A percentile compares a stretch with the other conserved stretches of the same genome.
phyloP scores from a whole-genome alignment of 2,888 invertebrate species.

The Apoda limacodes region DNA sequence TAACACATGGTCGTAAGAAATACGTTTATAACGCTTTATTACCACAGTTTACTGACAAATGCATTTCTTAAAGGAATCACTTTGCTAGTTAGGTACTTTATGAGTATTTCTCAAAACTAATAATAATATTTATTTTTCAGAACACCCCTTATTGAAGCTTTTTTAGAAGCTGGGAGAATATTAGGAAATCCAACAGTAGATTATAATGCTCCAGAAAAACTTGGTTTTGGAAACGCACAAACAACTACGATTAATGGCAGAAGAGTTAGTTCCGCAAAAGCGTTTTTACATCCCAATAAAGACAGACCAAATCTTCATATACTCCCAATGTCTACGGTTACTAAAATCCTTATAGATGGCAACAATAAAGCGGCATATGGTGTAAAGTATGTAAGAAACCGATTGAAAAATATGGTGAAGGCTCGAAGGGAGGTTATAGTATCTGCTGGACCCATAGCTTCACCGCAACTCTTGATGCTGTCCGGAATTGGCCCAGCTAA shows the following conservation, averaged over 20 bases:
- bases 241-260: conserved; percentile 59
- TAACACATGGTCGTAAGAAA: no score
- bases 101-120: neutral
- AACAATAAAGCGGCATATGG: conserved; percentile 54
- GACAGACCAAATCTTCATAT: conserved; percentile 71
- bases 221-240: conserved; percentile 67
- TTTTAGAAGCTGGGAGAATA: conserved; percentile 73
- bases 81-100: no score
- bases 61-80: no score
- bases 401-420: conserved; percentile 50
- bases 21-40: no score
- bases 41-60: no score
- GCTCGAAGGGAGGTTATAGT: conserved; percentile 68
- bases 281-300: conserved; percentile 67
- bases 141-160: conserved; percentile 71
- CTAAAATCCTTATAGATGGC: conserved; percentile 69
- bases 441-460: conserved; percentile 82
- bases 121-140: conserved; percentile 28
- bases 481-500: conserved; percentile 75
- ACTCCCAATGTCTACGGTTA: conserved; percentile 63
- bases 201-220: conserved; percentile 75
- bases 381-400: conserved; percentile 43
- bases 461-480: conserved; percentile 80
- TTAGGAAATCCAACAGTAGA: conserved; percentile 75
- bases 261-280: conserved; percentile 66